phyloP scores from a whole-genome alignment of 2,113 vertebrate genomes.

The Esox niger region DNA sequence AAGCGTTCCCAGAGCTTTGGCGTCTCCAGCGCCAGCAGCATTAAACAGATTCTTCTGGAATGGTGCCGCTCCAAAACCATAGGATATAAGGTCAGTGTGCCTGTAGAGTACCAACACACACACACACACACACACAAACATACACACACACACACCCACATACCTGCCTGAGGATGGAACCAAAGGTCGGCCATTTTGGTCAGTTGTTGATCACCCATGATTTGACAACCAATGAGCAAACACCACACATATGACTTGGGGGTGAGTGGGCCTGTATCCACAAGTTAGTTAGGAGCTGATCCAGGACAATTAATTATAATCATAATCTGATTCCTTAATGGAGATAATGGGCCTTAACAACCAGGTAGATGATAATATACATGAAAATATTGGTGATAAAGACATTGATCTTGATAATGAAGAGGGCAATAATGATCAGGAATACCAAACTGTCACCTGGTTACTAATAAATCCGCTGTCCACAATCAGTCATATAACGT shows the following conservation, averaged over 20 bases:
- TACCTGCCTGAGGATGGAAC: too few relatives aligned
- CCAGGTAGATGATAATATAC: too few relatives aligned
- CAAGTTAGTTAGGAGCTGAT: neutral
- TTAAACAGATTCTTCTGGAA: conserved; percentile 95
- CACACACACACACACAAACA: too few relatives aligned
- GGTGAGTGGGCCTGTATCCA: too few relatives aligned
- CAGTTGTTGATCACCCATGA: too few relatives aligned
- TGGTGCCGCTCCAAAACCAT: conserved; percentile 97
- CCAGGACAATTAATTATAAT: too few relatives aligned
- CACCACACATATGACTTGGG: too few relatives aligned
- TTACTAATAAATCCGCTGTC: neutral
- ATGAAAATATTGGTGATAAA: too few relatives aligned
- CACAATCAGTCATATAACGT: neutral
- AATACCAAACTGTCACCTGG: neutral
- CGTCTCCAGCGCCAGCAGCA: conserved; percentile 93
- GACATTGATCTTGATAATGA: too few relatives aligned
- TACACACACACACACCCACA: too few relatives aligned
- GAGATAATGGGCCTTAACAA: neutral
- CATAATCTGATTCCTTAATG: neutral
- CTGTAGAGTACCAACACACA: neutral
- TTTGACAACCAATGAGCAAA: too few relatives aligned
- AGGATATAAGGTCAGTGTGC: conserved; percentile 85
- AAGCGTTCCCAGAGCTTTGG: conserved; percentile 96
- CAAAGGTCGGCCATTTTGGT: too few relatives aligned
- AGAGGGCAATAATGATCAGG: neutral